phyloP scores from a whole-genome alignment of 53 echinoderm and acorn worm species.

The Holothuria leucospilota region DNA sequence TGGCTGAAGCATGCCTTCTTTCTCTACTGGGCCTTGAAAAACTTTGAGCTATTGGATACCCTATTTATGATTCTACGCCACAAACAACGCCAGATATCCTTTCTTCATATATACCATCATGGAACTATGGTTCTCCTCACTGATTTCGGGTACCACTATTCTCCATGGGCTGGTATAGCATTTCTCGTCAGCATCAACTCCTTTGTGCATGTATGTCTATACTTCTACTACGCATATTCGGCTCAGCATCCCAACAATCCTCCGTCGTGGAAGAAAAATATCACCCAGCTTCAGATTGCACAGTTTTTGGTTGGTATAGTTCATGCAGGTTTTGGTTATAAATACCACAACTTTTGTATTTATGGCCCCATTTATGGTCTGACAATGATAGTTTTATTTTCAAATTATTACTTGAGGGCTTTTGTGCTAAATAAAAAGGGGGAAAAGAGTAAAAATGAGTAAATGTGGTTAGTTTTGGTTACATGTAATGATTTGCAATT shows the following conservation, averaged over 20 bases:
- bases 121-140: slow-evolving; percentile 91
- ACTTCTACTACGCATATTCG: slow-evolving; percentile 91
- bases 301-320: slow-evolving; percentile 90
- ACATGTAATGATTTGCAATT: too few species aligned
- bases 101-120: slow-evolving; percentile 97
- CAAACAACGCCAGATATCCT: slow-evolving; percentile 87
- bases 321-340: slow-evolving; percentile 77
- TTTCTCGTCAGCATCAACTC: slow-evolving; percentile 86
- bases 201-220: slow-evolving; percentile 92
- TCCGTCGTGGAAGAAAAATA: slow-evolving; percentile 85
- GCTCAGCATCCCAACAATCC: slow-evolving; percentile 71
- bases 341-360: slow-evolving; percentile 81
- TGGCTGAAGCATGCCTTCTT: slow-evolving; percentile 74
- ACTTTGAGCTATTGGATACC: slow-evolving; percentile 93
- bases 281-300: slow-evolving; percentile 87
- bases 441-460: slow-evolving; percentile 5
- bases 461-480: too few species aligned
- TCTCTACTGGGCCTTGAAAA: slow-evolving; percentile 86
- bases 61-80: slow-evolving; percentile 98
- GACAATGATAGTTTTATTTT: slow-evolving; percentile 90
- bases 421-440: slow-evolving; percentile 67
- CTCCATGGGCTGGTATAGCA: slow-evolving; percentile 89
- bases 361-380: slow-evolving; percentile 81
- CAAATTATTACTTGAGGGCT: slow-evolving; percentile 80
- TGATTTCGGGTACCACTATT: slow-evolving; percentile 84